Evolutionary conservation across 2,797 vertebrate species (phyloP).

Genomic region (Mormyrops boulengeri): DNA sequence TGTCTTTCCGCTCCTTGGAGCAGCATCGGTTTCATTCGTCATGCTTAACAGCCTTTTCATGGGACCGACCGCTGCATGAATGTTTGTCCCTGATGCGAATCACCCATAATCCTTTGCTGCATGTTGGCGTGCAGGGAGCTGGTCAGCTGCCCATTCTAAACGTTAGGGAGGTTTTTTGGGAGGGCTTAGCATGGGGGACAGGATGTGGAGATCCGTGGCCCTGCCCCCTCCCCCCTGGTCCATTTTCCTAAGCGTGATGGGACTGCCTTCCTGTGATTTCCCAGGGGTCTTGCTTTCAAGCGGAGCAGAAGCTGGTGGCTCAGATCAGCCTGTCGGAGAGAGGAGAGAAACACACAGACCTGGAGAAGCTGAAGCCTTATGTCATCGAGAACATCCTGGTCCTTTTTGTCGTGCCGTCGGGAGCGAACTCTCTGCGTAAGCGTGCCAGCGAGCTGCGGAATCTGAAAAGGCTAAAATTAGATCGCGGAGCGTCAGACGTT

Average conservation of each 20-base stretch:
- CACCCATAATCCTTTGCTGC: neutral
- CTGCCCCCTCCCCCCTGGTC: neutral
- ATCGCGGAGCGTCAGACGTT: neutral
- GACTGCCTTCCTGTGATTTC: conserved; percentile 41
- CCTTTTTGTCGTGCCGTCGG: conserved; percentile 71
- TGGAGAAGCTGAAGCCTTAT: conserved; percentile 87
- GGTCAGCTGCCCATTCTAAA: neutral
- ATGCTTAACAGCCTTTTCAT: neutral
- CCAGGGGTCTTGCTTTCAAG: conserved; percentile 63
- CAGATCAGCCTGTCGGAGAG: conserved; percentile 83
- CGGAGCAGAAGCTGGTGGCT: conserved; percentile 69
- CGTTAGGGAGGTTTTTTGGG: neutral
- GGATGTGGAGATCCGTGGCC: neutral
- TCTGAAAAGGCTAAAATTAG: neutral
- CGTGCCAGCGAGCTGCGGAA: neutral
- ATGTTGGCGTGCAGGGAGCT: neutral
- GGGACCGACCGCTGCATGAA: neutral
- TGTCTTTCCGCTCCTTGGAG: neutral
- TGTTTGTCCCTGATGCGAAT: neutral
- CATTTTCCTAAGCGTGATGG: conserved; percentile 24
- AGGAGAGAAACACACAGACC: conserved; percentile 72
- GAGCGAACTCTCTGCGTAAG: conserved; percentile 60
- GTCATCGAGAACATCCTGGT: conserved; percentile 89
- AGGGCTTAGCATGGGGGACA: neutral
- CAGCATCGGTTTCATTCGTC: neutral